Base-by-base conservation (phyloP, 53 echinoderm and acorn worm species). In the Holothuria leucospilota region DNA sequence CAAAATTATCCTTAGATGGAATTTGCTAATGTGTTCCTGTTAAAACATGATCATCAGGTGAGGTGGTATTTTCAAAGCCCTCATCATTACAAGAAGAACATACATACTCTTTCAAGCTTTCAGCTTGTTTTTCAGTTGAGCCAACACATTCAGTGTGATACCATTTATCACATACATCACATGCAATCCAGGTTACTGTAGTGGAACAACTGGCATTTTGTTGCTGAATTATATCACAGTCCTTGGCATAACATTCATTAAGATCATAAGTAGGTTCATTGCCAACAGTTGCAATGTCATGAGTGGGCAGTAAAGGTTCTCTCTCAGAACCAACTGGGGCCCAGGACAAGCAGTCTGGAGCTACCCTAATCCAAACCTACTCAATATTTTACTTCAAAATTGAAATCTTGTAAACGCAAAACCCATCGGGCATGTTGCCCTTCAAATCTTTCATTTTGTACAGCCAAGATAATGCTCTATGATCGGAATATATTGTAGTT, bases 341-440 rank as follows among this genome's bases (percentile, higher is more conserved):
- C 23, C 74, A 41, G 51, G 74, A 74, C 74, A 90, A 41, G 14
- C 68, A 67, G 30, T 91, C 91, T 40, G 91, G 87, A 0, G 84
- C 84, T 40, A 83, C 34, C 42, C 82, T 82, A n/a, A 15, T 61
- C 62, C 51, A 59, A 14, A 53, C 91, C 91, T 11, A 87, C 87
- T 5, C 87, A 23, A 87, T 87, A 91, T 14, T 38, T 56, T 4
- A 91, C 87, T 38, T 91, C 73, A 28, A 91, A 91, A 30, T 39
- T 53, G 77, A 91, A 91, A 62, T 73, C 91, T 62, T 87, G 87
- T 18, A 87, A 52, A 59, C 91, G 42, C 49, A 91, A 62, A 29
- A 91, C 78, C 91, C 87, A 90, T 39, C 90, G 71, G 28, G 91
- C 82, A 20, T 87, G 81, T 26, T 82, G 51, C 91, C 87, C 18